These are phyloP conservation scores for Carassius auratus DNA, from an alignment of 2,113 vertebrate species.

Conservation along the genomic window DNA sequence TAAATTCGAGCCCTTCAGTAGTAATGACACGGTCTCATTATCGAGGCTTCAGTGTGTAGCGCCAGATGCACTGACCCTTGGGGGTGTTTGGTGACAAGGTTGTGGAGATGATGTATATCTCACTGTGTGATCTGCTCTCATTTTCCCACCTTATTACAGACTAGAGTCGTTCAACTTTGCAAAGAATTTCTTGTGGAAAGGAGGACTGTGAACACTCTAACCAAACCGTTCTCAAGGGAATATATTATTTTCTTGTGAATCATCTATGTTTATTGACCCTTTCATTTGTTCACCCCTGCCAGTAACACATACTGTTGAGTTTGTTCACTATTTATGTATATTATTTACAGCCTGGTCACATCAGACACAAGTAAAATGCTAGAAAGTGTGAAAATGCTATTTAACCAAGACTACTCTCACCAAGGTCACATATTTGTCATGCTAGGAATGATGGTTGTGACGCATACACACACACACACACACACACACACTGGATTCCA, in stretches of 20 bases:
- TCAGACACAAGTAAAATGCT: background rate
- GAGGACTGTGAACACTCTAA: background rate
- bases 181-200: slow-evolving; percentile 46
- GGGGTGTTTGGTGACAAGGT: slow-evolving; percentile 25
- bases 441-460: background rate
- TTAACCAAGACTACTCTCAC: background rate
- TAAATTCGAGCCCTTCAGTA: slow-evolving; percentile 29
- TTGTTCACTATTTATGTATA: background rate
- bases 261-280: background rate
- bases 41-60: slow-evolving; percentile 23
- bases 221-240: background rate
- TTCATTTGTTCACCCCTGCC: background rate
- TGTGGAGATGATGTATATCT: slow-evolving; percentile 42
- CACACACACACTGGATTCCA: background rate
- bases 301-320: background rate
- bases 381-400: background rate
- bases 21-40: slow-evolving; percentile 47
- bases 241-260: slow-evolving; percentile 13
- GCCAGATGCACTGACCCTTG: slow-evolving; percentile 44
- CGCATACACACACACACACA: background rate
- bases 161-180: slow-evolving; percentile 57
- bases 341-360: background rate
- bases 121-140: slow-evolving; percentile 61
- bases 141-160: slow-evolving; percentile 59
- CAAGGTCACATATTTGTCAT: background rate